Evolutionary conservation across 2,113 vertebrate genomes (phyloP).

Genomic region (Willisornis vidua): DNA sequence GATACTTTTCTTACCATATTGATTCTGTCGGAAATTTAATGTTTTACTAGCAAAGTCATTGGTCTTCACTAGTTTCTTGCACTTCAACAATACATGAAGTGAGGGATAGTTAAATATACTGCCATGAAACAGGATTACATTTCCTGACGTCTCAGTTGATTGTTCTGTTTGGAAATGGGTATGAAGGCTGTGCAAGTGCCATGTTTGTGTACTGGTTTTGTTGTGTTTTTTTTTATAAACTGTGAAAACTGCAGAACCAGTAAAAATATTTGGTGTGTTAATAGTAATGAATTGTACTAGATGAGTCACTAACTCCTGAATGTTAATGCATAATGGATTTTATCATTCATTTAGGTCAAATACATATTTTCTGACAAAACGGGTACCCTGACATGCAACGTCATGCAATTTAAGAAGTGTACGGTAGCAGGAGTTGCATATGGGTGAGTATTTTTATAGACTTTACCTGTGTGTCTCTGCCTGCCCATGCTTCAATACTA

Average conservation of each 20-base stretch:
- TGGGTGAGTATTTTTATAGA: conserved; percentile 80
- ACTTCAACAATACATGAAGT: not conserved
- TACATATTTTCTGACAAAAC: conserved; percentile 99
- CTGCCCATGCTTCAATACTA: not conserved
- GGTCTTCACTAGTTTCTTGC: not conserved
- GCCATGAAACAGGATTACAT: not conserved
- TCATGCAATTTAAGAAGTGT: conserved; percentile 99
- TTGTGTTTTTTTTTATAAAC: not conserved
- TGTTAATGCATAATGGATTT: conserved; percentile 14
- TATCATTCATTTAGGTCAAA: conserved; percentile 85
- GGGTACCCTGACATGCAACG: conserved; percentile 96
- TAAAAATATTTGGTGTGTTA: not conserved
- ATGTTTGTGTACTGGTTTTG: not conserved
- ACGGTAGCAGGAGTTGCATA: conserved; percentile 94
- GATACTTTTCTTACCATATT: not conserved
- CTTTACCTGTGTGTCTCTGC: not conserved
- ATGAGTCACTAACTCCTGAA: not conserved
- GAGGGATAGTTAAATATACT: not conserved
- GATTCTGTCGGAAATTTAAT: not conserved
- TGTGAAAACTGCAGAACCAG: not conserved
- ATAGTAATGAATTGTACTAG: not conserved
- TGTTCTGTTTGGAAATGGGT: not conserved
- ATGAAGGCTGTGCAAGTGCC: not conserved
- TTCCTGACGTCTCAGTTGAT: not conserved
- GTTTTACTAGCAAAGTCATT: not conserved